phyloP scores from a whole-genome alignment of 2,888 invertebrate species.

The Eubasilissa splendida region DNA sequence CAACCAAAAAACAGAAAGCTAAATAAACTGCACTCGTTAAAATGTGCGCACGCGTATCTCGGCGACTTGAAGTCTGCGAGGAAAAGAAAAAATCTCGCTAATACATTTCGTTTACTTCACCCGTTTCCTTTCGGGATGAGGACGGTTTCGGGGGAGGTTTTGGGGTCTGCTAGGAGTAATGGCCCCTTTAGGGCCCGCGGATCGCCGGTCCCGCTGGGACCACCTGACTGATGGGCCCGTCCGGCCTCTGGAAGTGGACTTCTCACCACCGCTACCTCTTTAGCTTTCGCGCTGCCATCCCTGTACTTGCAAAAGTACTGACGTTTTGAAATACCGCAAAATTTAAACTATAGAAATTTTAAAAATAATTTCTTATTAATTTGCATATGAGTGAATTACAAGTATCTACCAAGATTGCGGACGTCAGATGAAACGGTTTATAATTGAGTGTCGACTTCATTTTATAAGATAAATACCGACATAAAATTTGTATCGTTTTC shows the following conservation, averaged over 20 bases:
- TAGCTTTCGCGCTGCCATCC: not conserved
- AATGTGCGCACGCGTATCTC: not conserved
- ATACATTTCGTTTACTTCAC: not conserved
- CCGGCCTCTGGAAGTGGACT: slow-evolving; percentile 34
- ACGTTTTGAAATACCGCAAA: not conserved
- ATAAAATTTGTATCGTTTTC: too few relatives aligned
- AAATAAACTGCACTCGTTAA: not conserved
- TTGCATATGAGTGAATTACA: not conserved
- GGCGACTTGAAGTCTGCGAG: not conserved
- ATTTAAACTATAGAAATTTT: not conserved
- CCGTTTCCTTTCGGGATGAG: not conserved
- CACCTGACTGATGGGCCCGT: slow-evolving; percentile 55
- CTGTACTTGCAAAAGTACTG: not conserved
- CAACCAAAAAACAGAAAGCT: not conserved
- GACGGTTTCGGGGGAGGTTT: slow-evolving; percentile 21
- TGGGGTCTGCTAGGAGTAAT: slow-evolving; percentile 50
- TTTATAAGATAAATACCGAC: too few relatives aligned
- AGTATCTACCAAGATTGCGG: too few relatives aligned
- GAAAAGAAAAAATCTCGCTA: not conserved
- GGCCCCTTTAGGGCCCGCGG: slow-evolving; percentile 48
- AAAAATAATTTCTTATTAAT: not conserved
- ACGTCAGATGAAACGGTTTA: too few relatives aligned
- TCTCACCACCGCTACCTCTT: slow-evolving; percentile 30
- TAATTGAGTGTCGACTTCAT: too few relatives aligned
- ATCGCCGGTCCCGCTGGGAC: slow-evolving; percentile 52